Conservation (phyloP, 2,797 vertebrate genomes). For the Myotis pilosus region DNA sequence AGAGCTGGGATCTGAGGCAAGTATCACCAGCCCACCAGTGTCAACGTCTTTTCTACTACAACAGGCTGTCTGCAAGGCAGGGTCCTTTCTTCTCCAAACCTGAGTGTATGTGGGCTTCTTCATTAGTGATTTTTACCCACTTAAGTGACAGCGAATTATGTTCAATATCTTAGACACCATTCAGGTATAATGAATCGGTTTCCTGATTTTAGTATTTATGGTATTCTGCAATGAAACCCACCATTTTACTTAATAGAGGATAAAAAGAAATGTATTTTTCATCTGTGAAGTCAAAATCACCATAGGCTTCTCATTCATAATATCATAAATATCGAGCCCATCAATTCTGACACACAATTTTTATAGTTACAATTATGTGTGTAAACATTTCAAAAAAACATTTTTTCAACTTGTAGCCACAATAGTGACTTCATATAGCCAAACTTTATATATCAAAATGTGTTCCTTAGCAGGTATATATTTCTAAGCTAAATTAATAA, state of each 20-base stretch:
- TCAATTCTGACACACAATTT: not conserved
- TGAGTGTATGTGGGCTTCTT: not conserved
- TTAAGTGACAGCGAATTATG: not conserved
- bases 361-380: not conserved
- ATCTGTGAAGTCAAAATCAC: not conserved
- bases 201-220: conserved; percentile 24
- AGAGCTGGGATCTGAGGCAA: not conserved
- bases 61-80: not conserved
- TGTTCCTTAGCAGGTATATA: not conserved
- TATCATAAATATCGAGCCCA: not conserved
- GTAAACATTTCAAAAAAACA: not conserved
- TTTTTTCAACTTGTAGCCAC: not conserved
- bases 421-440: not conserved
- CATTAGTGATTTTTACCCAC: not conserved
- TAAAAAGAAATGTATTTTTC: conserved; percentile 42
- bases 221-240: not conserved
- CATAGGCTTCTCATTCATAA: not conserved
- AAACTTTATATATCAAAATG: not conserved
- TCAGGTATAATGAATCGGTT: not conserved
- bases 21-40: not conserved
- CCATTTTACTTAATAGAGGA: not conserved
- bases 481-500: conserved; percentile 1
- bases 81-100: not conserved
- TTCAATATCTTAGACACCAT: not conserved
- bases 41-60: not conserved